phyloP scores from a whole-genome alignment of 2,797 vertebrate species.

The Dallia pectoralis region DNA sequence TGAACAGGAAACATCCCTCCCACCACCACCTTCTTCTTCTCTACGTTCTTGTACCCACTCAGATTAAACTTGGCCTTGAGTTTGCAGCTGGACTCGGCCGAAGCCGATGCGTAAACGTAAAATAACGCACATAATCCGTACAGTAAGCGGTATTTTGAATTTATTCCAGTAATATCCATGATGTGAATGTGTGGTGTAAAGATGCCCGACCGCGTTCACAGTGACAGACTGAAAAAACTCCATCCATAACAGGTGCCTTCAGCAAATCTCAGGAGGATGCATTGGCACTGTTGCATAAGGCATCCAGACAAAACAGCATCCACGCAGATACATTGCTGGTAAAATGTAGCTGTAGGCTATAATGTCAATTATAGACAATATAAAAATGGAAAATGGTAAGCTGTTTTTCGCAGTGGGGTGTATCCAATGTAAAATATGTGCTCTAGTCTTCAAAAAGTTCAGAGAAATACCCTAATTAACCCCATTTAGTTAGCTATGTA shows the following conservation, averaged over 20 bases:
- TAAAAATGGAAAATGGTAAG: neutral
- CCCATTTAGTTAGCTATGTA: no score
- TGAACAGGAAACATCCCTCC: constrained; percentile 85
- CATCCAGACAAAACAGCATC: constrained; percentile 16
- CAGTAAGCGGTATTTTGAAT: constrained; percentile 45
- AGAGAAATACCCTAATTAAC: no score
- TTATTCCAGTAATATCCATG: constrained; percentile 54
- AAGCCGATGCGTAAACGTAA: constrained; percentile 25
- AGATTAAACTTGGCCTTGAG: constrained; percentile 87
- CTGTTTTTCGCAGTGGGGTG: no score
- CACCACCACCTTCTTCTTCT: constrained; percentile 76
- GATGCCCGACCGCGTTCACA: constrained; percentile 3
- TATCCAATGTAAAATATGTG: no score
- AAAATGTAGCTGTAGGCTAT: neutral
- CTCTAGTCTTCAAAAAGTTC: no score
- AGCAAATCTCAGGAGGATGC: constrained; percentile 57
- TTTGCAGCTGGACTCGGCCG: constrained; percentile 69
- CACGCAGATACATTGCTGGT: neutral
- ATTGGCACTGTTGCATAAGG: constrained; percentile 35
- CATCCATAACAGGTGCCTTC: constrained; percentile 59
- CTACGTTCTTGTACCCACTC: constrained; percentile 76
- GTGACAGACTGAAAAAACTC: constrained; percentile 34
- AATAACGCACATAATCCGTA: constrained; percentile 61
- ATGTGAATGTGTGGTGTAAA: constrained; percentile 33
- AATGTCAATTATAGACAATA: neutral